Percentiles rank a stretch among this genome's conserved stretches.
These are phyloP conservation scores for Danio choprae DNA, from an alignment of 2,797 vertebrate species.

Conservation along the genomic window DNA sequence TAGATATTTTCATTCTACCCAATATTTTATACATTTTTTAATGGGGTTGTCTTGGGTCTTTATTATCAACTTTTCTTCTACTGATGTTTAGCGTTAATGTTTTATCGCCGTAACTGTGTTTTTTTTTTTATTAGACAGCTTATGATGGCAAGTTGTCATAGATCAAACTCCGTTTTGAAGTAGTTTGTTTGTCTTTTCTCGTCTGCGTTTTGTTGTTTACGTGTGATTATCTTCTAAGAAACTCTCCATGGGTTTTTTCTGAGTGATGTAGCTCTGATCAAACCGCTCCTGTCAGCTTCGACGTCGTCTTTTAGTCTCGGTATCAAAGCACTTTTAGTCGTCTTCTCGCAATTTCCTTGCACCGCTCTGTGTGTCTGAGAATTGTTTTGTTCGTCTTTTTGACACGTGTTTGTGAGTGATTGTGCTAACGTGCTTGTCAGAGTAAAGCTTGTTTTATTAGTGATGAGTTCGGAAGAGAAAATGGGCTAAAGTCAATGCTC, in stretches of 20 bases:
- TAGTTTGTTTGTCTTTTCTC: conserved; percentile 47
- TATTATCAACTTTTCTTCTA: not conserved
- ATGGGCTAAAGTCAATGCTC: conserved; percentile 72
- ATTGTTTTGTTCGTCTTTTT: conserved; percentile 24
- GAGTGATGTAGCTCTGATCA: conserved; percentile 39
- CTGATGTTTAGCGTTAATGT: not conserved
- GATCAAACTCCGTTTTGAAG: conserved; percentile 40
- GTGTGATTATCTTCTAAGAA: conserved; percentile 20
- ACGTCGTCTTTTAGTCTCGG: conserved; percentile 1
- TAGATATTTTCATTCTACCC: not conserved
- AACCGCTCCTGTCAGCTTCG: conserved; percentile 34
- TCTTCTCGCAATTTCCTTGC: not conserved
- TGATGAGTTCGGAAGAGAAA: conserved; percentile 64
- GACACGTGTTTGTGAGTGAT: not conserved
- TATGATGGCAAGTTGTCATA: conserved; percentile 3
- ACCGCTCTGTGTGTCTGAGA: not conserved
- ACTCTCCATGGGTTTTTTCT: conserved; percentile 8
- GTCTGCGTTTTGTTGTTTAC: conserved; percentile 36
- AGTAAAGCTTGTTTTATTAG: conserved; percentile 63
- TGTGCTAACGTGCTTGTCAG: conserved; percentile 68
- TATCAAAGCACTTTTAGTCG: conserved; percentile 50
- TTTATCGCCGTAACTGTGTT: not conserved
- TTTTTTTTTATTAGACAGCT: not conserved
- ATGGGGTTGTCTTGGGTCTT: not conserved
- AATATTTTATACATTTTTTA: too few relatives aligned